These are phyloP conservation scores for Blennius ocellaris DNA, from an alignment of 2,113 vertebrate genomes.

Conservation along the genomic window DNA sequence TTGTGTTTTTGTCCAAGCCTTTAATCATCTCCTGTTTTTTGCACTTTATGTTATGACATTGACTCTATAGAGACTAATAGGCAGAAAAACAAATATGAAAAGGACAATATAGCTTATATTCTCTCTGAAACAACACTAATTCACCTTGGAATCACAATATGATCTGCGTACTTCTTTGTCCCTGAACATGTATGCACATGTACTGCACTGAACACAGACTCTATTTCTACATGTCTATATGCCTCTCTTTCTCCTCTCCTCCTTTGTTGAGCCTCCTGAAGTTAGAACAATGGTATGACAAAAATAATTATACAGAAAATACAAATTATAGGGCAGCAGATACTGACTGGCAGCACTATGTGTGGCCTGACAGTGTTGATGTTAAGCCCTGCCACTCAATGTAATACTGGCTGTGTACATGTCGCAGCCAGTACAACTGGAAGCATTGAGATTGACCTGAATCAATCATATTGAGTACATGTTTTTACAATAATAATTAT, in stretches of 20 bases:
- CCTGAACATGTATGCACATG: neutral
- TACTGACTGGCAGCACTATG: constrained; percentile 62
- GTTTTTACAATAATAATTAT: too few relatives aligned
- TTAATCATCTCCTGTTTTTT: neutral
- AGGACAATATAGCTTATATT: too few relatives aligned
- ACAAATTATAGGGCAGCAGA: constrained; percentile 61
- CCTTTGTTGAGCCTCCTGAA: constrained; percentile 29
- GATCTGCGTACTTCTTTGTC: too few relatives aligned
- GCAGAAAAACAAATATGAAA: too few relatives aligned
- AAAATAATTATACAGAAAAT: constrained; percentile 61
- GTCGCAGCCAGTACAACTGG: constrained; percentile 26
- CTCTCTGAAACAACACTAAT: too few relatives aligned
- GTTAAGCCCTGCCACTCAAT: constrained; percentile 72
- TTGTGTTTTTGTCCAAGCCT: neutral
- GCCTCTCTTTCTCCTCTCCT: constrained; percentile 11
- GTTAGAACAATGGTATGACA: constrained; percentile 49
- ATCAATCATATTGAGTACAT: constrained; percentile 7
- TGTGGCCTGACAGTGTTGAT: constrained; percentile 61
- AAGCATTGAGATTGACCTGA: constrained; percentile 38
- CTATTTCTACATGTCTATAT: neutral
- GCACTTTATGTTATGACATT: too few relatives aligned
- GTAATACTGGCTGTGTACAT: constrained; percentile 52
- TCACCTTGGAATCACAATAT: too few relatives aligned
- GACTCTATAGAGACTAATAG: too few relatives aligned
- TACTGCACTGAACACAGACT: neutral